Conservation (phyloP, 2,888 invertebrate species). For the Stenodera caucasica region DNA sequence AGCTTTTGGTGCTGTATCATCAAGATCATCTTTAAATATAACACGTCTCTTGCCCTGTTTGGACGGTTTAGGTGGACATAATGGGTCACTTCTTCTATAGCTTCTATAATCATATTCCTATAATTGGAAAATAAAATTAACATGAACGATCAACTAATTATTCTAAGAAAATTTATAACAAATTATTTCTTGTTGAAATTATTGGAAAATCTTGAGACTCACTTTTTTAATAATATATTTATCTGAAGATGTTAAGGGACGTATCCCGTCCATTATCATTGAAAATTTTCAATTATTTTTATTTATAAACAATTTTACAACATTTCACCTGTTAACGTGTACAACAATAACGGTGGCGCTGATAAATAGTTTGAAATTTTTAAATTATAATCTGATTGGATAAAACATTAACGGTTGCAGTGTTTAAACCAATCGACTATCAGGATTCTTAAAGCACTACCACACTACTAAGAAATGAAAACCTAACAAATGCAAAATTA, state of each 20-base stretch:
- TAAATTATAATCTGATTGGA: not conserved
- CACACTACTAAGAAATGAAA: not conserved
- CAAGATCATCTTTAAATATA: slow-evolving; percentile 24
- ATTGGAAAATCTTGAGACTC: not conserved
- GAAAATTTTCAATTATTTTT: not conserved
- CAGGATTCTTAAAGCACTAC: not conserved
- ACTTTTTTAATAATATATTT: not conserved
- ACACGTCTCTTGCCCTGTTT: slow-evolving; percentile 35
- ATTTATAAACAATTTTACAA: not conserved
- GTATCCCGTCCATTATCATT: not conserved
- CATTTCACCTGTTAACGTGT: slow-evolving; percentile 5
- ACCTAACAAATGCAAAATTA: not conserved
- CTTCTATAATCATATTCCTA: slow-evolving; percentile 10
- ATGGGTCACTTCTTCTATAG: slow-evolving; percentile 24
- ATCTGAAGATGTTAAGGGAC: not conserved
- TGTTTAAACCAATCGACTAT: not conserved
- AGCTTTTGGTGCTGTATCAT: slow-evolving; percentile 24
- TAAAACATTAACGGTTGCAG: not conserved
- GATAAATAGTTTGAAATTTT: not conserved
- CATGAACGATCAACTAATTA: not conserved
- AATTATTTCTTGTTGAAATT: not conserved
- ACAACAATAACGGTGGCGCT: not conserved
- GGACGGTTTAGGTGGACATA: slow-evolving; percentile 37
- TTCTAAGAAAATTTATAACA: no score
- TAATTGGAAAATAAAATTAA: slow-evolving; percentile 19